Conservation (phyloP, 2,888 invertebrate species). For the Bembecia ichneumoniformis region DNA sequence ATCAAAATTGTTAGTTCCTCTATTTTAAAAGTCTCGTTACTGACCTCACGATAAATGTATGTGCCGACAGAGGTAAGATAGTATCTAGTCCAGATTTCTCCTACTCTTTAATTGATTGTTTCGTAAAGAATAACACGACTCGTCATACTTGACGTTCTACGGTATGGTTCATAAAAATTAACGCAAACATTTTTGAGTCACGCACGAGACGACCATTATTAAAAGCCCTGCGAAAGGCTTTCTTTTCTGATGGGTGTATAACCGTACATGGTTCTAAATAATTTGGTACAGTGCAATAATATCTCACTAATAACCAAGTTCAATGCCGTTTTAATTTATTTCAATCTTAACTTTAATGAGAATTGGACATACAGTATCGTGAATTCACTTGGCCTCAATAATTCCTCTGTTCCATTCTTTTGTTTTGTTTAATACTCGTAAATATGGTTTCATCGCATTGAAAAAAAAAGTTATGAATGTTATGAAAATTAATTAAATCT, state of each 20-base stretch:
- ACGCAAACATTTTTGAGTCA: constrained; percentile 47
- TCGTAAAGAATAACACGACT: constrained; percentile 63
- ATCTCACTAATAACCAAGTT: constrained; percentile 40
- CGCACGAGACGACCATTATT: constrained; percentile 24
- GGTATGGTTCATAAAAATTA: constrained; percentile 41
- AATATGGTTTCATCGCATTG: no score
- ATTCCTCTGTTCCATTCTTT: no score
- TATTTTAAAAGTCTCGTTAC: constrained; percentile 42
- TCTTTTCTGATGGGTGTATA: neutral
- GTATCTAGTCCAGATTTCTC: constrained; percentile 65
- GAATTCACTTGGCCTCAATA: neutral
- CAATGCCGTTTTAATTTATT: constrained; percentile 36
- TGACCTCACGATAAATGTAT: constrained; percentile 50
- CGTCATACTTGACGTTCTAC: constrained; percentile 53
- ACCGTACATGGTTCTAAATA: constrained; percentile 10
- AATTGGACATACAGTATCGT: neutral
- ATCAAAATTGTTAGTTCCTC: constrained; percentile 28
- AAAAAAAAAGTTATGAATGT: no score
- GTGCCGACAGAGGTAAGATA: constrained; percentile 62
- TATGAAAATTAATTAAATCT: no score
- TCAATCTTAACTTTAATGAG: constrained; percentile 22
- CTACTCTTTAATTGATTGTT: constrained; percentile 67
- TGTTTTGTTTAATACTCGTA: no score
- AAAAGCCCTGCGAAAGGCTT: constrained; percentile 14
- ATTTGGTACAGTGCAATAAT: constrained; percentile 20